Evolutionary conservation across 2,888 invertebrate species (phyloP), one percentile per base, ranked within the genome.

Genomic region (Melanostoma mellinum): DNA sequence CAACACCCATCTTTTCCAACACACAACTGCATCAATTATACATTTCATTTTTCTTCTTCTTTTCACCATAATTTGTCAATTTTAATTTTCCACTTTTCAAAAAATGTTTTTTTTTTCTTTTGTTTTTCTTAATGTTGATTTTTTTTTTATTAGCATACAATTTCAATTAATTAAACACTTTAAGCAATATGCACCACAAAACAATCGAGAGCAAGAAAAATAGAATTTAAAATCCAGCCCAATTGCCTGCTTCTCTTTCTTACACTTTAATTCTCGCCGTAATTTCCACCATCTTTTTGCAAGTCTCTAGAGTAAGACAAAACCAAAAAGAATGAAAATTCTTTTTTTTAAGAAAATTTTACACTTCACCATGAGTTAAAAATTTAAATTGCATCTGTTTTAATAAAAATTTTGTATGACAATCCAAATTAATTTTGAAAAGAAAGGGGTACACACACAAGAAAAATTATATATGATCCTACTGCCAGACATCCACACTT

Each of bases 281-380:
- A 74, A 79, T 71, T 84, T 84, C 84, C 84, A 75, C 84, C 84
- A 84, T 84, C 79, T 84, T 84, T 84, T 84, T 74, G 84, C 84
- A 84, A 82, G 84, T 79, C 84, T 75, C 56, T 42, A 50, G 58
- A 53, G 36, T 58, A 42, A 65, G 44, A 52, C 35, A 74, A 50
- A 61, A 46, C 38, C 36, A 50, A 55, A 73, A 73, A 74, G 63
- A 68, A 68, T 40, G 48, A 58, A 20, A 20, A 20, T 20, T 20
- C 20, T 20, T 20, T 40, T 58, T 69, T 76, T 69, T 3, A 46
- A 50, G 20, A 50, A 50, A 30, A 50, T 50, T 52, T 52, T 52
- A 4, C 52, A 52, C 52, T 33, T 32, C 32, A 32, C 42, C 42
- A 9, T 42, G 20, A 20, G 20, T 20, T 20, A 20, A 20, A 20